Percentiles rank a stretch among this genome's conserved stretches.
phyloP scores from a whole-genome alignment of 2,797 vertebrate genomes.

The Ambastaia sidthimunki region DNA sequence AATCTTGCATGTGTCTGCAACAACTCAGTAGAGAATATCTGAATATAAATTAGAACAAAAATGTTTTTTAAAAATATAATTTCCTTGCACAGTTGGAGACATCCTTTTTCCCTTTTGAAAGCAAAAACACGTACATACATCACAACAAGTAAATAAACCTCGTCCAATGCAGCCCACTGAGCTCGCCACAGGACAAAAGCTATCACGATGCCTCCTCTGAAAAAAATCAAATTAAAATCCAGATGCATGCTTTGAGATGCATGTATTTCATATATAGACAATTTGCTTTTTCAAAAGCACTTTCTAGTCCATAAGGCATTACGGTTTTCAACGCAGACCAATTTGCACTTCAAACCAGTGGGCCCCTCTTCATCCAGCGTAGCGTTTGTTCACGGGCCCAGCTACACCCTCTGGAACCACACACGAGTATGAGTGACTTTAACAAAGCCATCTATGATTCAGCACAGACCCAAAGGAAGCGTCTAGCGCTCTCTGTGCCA shows the following conservation, averaged over 20 bases:
- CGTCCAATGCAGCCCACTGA: background rate
- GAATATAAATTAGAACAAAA: background rate
- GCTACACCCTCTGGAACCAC: conserved; percentile 74
- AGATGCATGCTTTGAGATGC: conserved; percentile 19
- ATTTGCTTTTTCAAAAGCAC: conserved; percentile 47
- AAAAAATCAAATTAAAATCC: conserved; percentile 20
- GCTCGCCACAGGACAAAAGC: background rate
- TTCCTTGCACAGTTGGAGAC: conserved; percentile 18
- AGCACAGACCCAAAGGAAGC: conserved; percentile 76
- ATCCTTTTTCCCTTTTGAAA: conserved; percentile 5
- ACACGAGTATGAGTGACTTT: conserved; percentile 74
- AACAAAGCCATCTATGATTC: conserved; percentile 86
- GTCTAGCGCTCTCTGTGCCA: background rate
- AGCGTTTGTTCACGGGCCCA: conserved; percentile 34
- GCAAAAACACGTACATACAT: conserved; percentile 11
- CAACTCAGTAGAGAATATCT: background rate
- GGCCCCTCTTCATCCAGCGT: conserved; percentile 74
- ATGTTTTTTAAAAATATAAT: background rate
- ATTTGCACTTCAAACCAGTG: conserved; percentile 88
- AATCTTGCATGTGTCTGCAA: conserved; percentile 5
- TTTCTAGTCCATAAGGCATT: conserved; percentile 48
- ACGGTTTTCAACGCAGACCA: conserved; percentile 78
- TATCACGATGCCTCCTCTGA: background rate
- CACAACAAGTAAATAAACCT: conserved; percentile 25
- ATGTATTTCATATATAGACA: conserved; percentile 42